A percentile compares a stretch with the other conserved stretches of the same genome.
Evolutionary conservation across 1,140 invertebrate genomes (phyloP).

Genomic region (Drosophila sulfurigaster): DNA sequence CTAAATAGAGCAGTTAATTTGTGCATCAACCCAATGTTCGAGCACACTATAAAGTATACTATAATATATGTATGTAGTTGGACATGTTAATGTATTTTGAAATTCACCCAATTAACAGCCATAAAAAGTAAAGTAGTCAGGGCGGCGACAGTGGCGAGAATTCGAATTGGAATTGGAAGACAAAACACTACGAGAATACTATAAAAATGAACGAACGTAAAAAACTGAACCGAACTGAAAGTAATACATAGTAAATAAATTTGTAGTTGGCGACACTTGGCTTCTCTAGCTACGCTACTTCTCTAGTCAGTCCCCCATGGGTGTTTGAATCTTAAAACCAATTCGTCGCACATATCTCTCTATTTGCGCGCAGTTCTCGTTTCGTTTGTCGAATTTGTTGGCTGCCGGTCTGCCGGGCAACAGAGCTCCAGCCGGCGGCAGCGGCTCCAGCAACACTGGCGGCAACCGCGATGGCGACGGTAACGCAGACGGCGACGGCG

Average conservation of each 20-base stretch:
- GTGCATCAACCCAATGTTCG: no score
- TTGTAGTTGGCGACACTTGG: constrained; percentile 76
- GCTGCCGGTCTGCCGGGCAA: constrained; percentile 58
- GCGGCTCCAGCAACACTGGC: constrained; percentile 23
- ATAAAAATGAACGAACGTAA: constrained; percentile 57
- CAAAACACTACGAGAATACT: constrained; percentile 44
- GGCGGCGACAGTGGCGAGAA: constrained; percentile 2
- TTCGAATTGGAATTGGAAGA: constrained; percentile 16
- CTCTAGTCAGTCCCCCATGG: constrained; percentile 56
- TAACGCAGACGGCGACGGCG: constrained; percentile 67
- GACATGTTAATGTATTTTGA: constrained; percentile 15
- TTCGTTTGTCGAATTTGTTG: constrained; percentile 72
- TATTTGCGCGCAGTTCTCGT: constrained; percentile 67
- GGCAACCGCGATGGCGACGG: constrained; percentile 35
- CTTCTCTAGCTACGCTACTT: constrained; percentile 37
- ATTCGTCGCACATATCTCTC: constrained; percentile 21
- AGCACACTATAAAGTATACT: no score
- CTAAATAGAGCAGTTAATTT: background rate
- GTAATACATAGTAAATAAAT: constrained; percentile 67
- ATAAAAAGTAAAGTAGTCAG: constrained; percentile 13
- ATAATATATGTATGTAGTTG: no score
- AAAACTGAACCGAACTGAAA: constrained; percentile 42
- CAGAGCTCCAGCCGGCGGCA: constrained; percentile 52
- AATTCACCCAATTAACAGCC: constrained; percentile 14
- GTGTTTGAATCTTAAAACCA: constrained; percentile 77